Base-by-base conservation (phyloP, 2,797 vertebrate genomes). In the Ispidina picta region DNA sequence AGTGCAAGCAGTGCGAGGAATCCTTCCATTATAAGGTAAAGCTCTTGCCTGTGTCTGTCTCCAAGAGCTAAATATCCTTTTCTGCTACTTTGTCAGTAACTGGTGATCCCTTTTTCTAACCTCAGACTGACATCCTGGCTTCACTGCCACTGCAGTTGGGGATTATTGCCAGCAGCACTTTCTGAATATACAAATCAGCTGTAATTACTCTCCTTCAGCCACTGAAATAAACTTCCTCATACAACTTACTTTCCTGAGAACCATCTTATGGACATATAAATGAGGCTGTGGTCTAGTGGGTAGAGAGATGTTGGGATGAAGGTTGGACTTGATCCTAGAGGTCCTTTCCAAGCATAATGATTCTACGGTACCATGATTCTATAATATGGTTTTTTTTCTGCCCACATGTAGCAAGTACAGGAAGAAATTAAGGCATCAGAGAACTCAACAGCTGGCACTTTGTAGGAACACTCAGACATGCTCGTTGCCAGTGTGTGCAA, bases 11-110 rank as follows among this genome's bases (percentile, higher is more conserved):
- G 77, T 99, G 99, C 68, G 93, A 97, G 2, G 98, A 98, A 39
- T 95, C 98, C 72, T 99, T 99, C 94, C 98, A 99, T 93, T 99
- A 99, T 82, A 99, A 99, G 98, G 99, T 99, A 95, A 96, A 85
- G 41, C 4, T 52, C 44, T 43, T 28, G 28, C 33, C 41, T 15
- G 3, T 28, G 39, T 59, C 66, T 83, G 18, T 8, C 76, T 58
- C 1, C 19, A 66, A 25, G 10, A 21, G 28, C 59, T 78, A 28
- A 78, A 51, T 56, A 77, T 62, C 43, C 41, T 46, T 0, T 21
- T 69, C 51, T 20, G 20, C 69, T 63, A 18, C 52, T 62, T 88
- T 72, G 78, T 33, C 15, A 13, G 8, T 81, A 48, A 39, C 23
- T 20, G 41, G 8, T 51, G 54, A 82, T 73, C 71, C 52, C 16